Percentiles rank a stretch among this genome's conserved stretches.
These are phyloP conservation scores for Empis stercorea DNA, from an alignment of 2,888 invertebrate genomes.

Conservation along the genomic window DNA sequence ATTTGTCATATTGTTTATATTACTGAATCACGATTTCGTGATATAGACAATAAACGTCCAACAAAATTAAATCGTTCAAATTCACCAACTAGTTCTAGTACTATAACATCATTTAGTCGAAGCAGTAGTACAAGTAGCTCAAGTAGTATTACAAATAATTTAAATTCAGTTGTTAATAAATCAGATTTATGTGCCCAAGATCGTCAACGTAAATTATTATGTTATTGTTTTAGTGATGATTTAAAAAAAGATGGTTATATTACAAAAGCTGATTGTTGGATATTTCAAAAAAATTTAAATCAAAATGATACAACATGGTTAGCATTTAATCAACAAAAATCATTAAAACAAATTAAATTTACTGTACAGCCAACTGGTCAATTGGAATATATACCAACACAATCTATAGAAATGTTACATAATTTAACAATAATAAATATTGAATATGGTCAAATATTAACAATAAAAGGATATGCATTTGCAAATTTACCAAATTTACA, in stretches of 20 bases:
- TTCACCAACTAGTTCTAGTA: not conserved
- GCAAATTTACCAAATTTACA: slow-evolving; percentile 50
- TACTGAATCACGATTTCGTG: slow-evolving; percentile 5
- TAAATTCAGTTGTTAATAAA: slow-evolving; percentile 2
- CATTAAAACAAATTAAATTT: slow-evolving; percentile 50
- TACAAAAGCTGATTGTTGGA: slow-evolving; percentile 58
- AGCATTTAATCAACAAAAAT: slow-evolving; percentile 51
- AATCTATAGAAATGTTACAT: slow-evolving; percentile 46
- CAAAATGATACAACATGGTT: slow-evolving; percentile 53
- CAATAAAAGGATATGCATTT: slow-evolving; percentile 53
- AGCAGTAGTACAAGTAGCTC: not conserved
- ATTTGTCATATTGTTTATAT: slow-evolving; percentile 5
- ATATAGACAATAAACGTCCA: slow-evolving; percentile 4
- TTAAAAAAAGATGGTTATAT: slow-evolving; percentile 24
- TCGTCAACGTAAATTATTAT: slow-evolving; percentile 10
- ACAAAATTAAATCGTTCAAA: not conserved
- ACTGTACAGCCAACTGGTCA: slow-evolving; percentile 49
- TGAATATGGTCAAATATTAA: slow-evolving; percentile 50
- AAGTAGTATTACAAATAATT: not conserved
- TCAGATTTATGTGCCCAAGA: slow-evolving; percentile 10
- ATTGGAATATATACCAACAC: slow-evolving; percentile 52
- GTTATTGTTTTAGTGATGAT: slow-evolving; percentile 20
- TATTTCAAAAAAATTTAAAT: slow-evolving; percentile 49
- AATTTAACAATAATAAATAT: slow-evolving; percentile 48
- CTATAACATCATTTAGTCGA: not conserved